These are phyloP conservation scores for Norana najaformis DNA, from an alignment of 2,888 invertebrate genomes.

Conservation along the genomic window DNA sequence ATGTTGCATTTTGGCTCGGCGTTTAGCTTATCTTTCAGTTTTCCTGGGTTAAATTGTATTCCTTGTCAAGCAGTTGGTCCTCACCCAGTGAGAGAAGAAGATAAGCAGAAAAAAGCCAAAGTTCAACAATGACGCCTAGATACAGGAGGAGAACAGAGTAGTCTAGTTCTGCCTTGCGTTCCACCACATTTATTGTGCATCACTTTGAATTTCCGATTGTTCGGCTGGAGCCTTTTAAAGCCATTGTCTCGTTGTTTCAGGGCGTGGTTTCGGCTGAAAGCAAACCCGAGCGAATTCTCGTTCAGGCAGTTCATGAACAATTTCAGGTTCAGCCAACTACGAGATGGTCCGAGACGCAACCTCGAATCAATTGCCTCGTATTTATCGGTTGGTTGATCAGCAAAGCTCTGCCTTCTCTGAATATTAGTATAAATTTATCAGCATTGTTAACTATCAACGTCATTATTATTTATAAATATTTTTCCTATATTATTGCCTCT, in stretches of 20 bases:
- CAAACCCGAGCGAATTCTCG: constrained; percentile 48
- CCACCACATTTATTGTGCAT: too few species aligned
- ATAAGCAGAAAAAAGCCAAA: neutral
- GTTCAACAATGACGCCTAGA: neutral
- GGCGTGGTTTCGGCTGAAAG: constrained; percentile 51
- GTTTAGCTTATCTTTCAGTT: neutral
- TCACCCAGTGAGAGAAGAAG: neutral
- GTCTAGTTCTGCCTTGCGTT: too few species aligned
- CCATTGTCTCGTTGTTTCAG: constrained; percentile 26
- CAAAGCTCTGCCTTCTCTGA: neutral
- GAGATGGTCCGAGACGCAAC: constrained; percentile 48
- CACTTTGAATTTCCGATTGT: neutral
- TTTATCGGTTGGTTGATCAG: constrained; percentile 54
- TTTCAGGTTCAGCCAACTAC: constrained; percentile 57
- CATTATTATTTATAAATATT: neutral
- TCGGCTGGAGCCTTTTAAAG: neutral
- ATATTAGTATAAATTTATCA: neutral
- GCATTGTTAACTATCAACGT: neutral
- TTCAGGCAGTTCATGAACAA: constrained; percentile 59
- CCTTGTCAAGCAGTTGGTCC: neutral
- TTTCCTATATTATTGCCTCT: neutral
- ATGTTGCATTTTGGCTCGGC: too few species aligned
- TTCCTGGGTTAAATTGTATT: neutral
- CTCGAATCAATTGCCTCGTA: constrained; percentile 50
- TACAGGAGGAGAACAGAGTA: too few species aligned